Percentiles rank a stretch among this genome's conserved stretches.
phyloP scores from a whole-genome alignment of 1,140 invertebrate genomes.

The Linepithema humile region DNA sequence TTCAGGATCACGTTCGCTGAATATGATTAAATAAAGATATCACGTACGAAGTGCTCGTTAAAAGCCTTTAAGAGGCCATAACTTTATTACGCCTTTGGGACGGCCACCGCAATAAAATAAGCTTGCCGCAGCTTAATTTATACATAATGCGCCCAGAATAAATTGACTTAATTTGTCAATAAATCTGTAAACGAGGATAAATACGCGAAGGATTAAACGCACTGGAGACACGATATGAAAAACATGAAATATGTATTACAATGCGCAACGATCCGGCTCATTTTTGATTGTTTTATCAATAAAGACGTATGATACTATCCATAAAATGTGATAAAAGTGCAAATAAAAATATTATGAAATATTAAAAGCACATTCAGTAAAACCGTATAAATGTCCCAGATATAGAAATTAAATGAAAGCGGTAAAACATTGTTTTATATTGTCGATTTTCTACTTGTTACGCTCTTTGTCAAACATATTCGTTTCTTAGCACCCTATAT shows the following conservation, averaged over 20 bases:
- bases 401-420: conserved; percentile 32
- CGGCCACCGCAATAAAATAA: conserved; percentile 56
- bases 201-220: not conserved
- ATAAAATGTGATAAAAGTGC: not conserved
- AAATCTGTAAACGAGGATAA: not conserved
- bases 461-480: conserved; percentile 26
- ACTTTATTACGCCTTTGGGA: conserved; percentile 60
- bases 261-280: not conserved
- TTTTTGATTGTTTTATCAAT: not conserved
- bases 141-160: not conserved
- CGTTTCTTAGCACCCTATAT: conserved; percentile 54
- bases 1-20: conserved; percentile 54
- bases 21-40: conserved; percentile 70
- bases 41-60: conserved; percentile 64
- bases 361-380: not conserved
- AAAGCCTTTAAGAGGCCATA: conserved; percentile 61
- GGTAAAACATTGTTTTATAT: conserved; percentile 14
- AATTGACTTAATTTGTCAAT: conserved; percentile 1
- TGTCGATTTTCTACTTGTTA: not conserved
- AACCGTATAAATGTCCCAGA: not conserved
- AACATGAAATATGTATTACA: not conserved
- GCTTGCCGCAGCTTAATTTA: conserved; percentile 12
- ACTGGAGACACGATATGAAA: not conserved
- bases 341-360: not conserved
- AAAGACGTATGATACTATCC: not conserved